These are phyloP conservation scores for Sciurus niger DNA, from an alignment of 2,113 vertebrate species.

Conservation along the genomic window DNA sequence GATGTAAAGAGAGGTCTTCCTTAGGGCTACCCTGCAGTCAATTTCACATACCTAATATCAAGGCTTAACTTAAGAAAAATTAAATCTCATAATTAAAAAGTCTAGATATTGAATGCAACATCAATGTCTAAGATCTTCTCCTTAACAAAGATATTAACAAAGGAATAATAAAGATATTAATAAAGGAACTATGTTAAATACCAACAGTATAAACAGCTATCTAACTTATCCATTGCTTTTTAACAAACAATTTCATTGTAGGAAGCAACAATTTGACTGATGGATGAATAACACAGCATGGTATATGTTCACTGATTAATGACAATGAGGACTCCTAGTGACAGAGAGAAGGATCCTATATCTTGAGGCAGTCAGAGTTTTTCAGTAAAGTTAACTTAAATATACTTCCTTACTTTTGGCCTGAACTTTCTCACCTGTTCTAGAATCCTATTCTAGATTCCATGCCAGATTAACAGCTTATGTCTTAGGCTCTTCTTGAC, in stretches of 20 bases:
- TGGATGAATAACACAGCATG: background rate
- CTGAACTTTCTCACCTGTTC: background rate
- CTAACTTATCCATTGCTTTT: rapidly evolving
- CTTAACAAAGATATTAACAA: background rate
- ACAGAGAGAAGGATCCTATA: background rate
- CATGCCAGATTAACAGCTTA: background rate
- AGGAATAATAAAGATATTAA: background rate
- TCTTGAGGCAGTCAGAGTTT: background rate
- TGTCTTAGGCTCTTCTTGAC: background rate
- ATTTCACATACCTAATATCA: background rate
- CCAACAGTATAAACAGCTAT: background rate
- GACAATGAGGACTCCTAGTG: background rate
- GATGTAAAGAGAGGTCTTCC: background rate
- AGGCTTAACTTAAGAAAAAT: background rate
- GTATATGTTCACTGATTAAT: background rate
- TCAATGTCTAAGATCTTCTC: background rate
- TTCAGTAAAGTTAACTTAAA: background rate
- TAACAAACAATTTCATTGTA: background rate
- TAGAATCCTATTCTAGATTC: background rate
- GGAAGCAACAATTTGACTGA: background rate
- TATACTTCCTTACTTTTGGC: background rate
- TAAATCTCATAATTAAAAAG: background rate
- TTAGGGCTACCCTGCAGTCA: background rate
- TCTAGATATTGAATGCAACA: background rate
- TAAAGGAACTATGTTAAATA: background rate